These are phyloP conservation scores for Agraylea sexmaculata DNA, from an alignment of 1,140 invertebrate species.

Conservation along the genomic window DNA sequence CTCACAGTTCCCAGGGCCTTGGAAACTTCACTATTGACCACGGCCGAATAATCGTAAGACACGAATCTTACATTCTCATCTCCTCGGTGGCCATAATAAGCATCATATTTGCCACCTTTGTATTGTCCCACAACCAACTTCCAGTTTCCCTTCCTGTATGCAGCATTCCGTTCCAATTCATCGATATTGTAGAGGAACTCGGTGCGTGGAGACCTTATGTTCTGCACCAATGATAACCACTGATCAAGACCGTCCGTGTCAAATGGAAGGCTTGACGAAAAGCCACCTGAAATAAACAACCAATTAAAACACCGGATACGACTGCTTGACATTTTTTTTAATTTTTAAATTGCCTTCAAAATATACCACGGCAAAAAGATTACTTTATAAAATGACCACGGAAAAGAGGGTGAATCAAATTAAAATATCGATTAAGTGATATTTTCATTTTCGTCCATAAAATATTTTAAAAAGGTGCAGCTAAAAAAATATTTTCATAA, in stretches of 20 bases:
- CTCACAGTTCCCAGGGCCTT: slow-evolving; percentile 12
- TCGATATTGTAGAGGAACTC: slow-evolving; percentile 82
- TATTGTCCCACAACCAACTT: slow-evolving; percentile 44
- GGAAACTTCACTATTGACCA: slow-evolving; percentile 11
- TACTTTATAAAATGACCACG: too few species aligned
- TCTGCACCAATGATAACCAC: slow-evolving; percentile 56
- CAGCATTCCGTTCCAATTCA: slow-evolving; percentile 55
- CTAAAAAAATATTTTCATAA: too few species aligned
- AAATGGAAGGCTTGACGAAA: slow-evolving; percentile 14
- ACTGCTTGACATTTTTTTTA: neutral
- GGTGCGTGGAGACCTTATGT: slow-evolving; percentile 47
- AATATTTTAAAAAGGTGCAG: too few species aligned
- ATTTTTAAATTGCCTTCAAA: neutral
- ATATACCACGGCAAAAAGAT: too few species aligned
- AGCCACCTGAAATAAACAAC: slow-evolving; percentile 13
- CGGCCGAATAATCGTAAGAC: slow-evolving; percentile 11
- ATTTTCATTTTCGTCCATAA: too few species aligned
- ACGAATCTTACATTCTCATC: slow-evolving; percentile 9
- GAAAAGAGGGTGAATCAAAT: too few species aligned
- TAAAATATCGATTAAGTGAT: too few species aligned
- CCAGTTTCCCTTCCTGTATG: slow-evolving; percentile 62
- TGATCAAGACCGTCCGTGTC: slow-evolving; percentile 60
- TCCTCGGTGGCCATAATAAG: slow-evolving; percentile 17
- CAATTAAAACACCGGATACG: neutral
- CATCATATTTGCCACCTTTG: slow-evolving; percentile 7